Conservation (phyloP, 2,113 vertebrate species). For the Forbesichthys papilliferus region DNA sequence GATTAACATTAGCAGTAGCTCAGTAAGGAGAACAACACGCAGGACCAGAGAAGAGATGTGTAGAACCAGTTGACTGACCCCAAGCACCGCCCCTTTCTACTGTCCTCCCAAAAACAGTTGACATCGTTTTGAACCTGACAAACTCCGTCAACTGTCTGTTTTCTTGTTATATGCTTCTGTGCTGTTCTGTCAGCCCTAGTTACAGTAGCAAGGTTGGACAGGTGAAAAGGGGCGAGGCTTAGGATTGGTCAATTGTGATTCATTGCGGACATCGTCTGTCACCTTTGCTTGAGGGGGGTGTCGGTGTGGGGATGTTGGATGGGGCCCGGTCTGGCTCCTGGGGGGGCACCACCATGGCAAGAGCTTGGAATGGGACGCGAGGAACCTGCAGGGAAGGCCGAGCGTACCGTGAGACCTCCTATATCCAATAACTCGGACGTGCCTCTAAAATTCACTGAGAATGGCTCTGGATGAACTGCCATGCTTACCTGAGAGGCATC, state of each 20-base stretch:
- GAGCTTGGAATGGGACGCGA: conserved; percentile 95
- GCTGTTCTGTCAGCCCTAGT: too few species aligned
- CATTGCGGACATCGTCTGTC: conserved; percentile 37
- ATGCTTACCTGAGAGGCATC: conserved; percentile 92
- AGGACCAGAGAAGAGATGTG: too few species aligned
- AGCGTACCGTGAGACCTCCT: conserved; percentile 1
- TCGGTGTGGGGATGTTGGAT: conserved; percentile 84
- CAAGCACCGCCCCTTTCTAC: too few species aligned
- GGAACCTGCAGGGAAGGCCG: conserved; percentile 80
- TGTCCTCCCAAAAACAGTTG: too few species aligned
- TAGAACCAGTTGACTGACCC: too few species aligned
- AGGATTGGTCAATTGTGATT: neutral
- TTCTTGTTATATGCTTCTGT: too few species aligned
- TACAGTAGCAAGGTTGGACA: too few species aligned
- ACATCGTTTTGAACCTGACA: too few species aligned
- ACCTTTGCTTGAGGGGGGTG: conserved; percentile 92
- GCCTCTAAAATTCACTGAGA: neutral
- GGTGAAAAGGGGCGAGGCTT: too few species aligned
- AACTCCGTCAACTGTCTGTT: too few species aligned
- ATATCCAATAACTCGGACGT: neutral
- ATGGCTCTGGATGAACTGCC: neutral
- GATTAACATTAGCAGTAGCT: neutral
- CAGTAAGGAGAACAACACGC: too few species aligned
- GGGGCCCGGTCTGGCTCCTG: conserved; percentile 95
- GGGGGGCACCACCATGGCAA: conserved; percentile 97